Evolutionary conservation across 2,888 invertebrate species (phyloP).

Genomic region (Leptopilina syphax): DNA sequence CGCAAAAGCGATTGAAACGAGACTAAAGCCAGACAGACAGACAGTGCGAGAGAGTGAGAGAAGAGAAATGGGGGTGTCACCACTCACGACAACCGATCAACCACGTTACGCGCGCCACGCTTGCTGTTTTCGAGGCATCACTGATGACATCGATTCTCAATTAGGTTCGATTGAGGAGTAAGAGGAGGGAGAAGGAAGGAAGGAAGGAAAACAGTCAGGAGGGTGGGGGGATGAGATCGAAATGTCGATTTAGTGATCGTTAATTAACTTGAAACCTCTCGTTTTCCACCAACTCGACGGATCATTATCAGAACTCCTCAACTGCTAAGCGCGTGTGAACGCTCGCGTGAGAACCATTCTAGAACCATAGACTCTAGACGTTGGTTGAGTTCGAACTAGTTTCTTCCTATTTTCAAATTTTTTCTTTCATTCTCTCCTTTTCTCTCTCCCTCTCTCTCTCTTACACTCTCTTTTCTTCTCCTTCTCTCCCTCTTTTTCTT

Average conservation of each 20-base stretch:
- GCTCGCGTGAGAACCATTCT: constrained; percentile 32
- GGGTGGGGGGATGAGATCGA: neutral
- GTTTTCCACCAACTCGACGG: constrained; percentile 36
- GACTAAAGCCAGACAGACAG: constrained; percentile 6
- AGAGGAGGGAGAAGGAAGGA: too few species aligned
- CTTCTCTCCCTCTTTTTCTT: constrained; percentile 13
- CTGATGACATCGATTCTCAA: constrained; percentile 35
- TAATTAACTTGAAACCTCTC: constrained; percentile 20
- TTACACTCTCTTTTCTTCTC: too few species aligned
- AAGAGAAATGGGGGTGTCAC: neutral
- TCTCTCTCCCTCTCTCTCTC: neutral
- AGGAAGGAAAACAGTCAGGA: too few species aligned
- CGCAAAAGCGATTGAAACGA: constrained; percentile 26
- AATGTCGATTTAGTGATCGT: constrained; percentile 20
- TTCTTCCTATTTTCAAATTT: constrained; percentile 32
- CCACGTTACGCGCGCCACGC: neutral
- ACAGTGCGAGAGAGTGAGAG: neutral
- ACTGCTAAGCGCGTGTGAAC: constrained; percentile 34
- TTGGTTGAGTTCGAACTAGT: constrained; percentile 31
- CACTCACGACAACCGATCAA: constrained; percentile 21
- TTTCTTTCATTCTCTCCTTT: neutral
- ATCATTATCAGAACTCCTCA: constrained; percentile 32
- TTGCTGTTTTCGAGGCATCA: constrained; percentile 1
- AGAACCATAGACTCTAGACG: neutral
- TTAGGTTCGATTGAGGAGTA: neutral